Conservation (phyloP, 2,113 vertebrate genomes). For the Ammospiza caudacuta region DNA sequence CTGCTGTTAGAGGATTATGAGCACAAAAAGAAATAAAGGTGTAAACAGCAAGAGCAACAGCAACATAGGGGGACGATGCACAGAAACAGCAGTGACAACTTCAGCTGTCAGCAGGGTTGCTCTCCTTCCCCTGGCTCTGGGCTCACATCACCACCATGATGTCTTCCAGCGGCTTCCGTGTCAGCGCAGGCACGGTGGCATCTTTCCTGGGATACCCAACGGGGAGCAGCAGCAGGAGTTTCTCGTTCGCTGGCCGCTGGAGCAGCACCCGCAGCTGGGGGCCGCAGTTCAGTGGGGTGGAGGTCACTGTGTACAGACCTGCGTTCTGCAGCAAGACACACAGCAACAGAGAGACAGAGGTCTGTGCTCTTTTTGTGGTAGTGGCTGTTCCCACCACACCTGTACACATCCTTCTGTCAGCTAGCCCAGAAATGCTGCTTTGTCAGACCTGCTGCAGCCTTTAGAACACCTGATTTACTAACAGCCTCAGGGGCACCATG, state of each 20-base stretch:
- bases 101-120: neutral
- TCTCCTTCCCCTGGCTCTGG: neutral
- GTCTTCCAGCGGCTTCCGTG: slow-evolving; percentile 84
- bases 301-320: slow-evolving; percentile 90
- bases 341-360: neutral
- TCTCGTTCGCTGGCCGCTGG: slow-evolving; percentile 87
- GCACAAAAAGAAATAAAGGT: neutral
- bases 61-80: rapidly evolving
- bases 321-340: slow-evolving; percentile 80
- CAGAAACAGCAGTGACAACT: neutral
- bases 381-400: neutral
- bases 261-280: slow-evolving; percentile 87
- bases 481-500: neutral
- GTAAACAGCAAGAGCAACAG: neutral
- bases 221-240: slow-evolving; percentile 91
- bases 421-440: neutral
- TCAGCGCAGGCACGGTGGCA: slow-evolving; percentile 86
- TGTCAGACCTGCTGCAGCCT: neutral
- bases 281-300: slow-evolving; percentile 94
- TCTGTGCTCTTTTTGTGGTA: neutral
- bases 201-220: slow-evolving; percentile 87
- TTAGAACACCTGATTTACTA: neutral
- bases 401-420: neutral
- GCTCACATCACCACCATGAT: slow-evolving; percentile 84
- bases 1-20: neutral